Base-by-base conservation (phyloP, 2,888 invertebrate species). In the Hirtodrosophila confusa region DNA sequence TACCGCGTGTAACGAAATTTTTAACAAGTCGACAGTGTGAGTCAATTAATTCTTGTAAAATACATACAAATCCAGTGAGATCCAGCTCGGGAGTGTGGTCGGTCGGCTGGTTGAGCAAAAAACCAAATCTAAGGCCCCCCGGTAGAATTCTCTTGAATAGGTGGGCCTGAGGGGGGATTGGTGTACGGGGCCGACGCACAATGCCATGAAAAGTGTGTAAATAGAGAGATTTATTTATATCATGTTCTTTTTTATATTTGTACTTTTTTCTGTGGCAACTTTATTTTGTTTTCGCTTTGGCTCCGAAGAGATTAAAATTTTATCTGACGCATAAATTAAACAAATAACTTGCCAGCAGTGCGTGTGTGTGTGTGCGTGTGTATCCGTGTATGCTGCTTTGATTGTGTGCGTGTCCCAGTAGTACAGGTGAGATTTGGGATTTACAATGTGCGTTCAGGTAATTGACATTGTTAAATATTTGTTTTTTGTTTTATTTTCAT, bases 241-340 rank as follows among this genome's bases (percentile, higher is more conserved):
- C 73, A 73, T 56, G 63, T 62, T 64, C 64, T 36, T 23, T 58
- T 48, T 9, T 23, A 41, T 43, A 36, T 33, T 43, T 45, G 27
- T 40, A 3, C 24, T 51, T 45, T 51, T 33, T 40, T 41, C 44
- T 41, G 41, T 37, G 60, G 58, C 63, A 84, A 82, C 78, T 82
- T 80, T 78, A 78, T 84, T 82, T 75, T 69, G 61, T 55, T 77
- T 67, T 64, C 63, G 73, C 50, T 77, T 80, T 66, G 80, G 73
- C 79, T 78, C 79, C 64, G 73, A 75, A 86, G 80, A 83, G 86
- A 86, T 86, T 86, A 86, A 85, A 86, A 86, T 86, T 86, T 86
- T 85, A 86, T 86, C 86, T 86, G 83, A 83, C 85, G 85, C 85
- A 86, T 86, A 86, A 86, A 86, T 85, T 86, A 86, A 83, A 74